Evolutionary conservation across 2,113 vertebrate genomes (phyloP).

Genomic region (Cyprinus carpio): DNA sequence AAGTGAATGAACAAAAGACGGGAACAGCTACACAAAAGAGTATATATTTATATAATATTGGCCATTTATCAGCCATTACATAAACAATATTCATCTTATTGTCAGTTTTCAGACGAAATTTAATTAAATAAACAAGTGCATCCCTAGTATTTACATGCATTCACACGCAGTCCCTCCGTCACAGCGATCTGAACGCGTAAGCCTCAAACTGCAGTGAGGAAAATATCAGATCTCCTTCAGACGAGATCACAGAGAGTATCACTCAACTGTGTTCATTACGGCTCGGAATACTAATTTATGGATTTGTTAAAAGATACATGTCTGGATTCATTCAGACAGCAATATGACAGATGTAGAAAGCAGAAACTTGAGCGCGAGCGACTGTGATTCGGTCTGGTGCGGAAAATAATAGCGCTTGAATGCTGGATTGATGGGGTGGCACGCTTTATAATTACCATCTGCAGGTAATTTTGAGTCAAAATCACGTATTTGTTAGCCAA

Average conservation of each 20-base stretch:
- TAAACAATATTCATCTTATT: neutral
- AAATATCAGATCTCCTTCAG: constrained; percentile 52
- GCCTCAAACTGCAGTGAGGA: neutral
- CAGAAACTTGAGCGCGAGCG: constrained; percentile 56
- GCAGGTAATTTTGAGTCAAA: constrained; percentile 13
- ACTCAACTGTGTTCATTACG: constrained; percentile 74
- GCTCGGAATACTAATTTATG: constrained; percentile 78
- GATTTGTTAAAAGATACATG: constrained; percentile 80
- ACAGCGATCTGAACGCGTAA: constrained; percentile 22
- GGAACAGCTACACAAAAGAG: neutral
- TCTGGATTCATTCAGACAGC: constrained; percentile 73
- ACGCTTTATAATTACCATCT: constrained; percentile 22
- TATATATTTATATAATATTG: neutral
- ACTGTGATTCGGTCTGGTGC: constrained; percentile 58
- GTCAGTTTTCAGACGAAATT: neutral
- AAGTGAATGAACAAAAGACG: too few relatives aligned
- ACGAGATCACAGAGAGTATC: constrained; percentile 70
- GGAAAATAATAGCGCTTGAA: constrained; percentile 38
- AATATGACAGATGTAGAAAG: constrained; percentile 68
- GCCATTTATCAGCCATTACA: neutral
- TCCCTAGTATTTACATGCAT: neutral
- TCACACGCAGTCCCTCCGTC: neutral
- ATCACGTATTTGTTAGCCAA: constrained; percentile 71
- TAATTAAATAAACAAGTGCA: neutral
- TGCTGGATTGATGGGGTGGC: neutral